Base-by-base conservation (phyloP, 2,113 vertebrate species). In the Anarhynchus alexandrinus region DNA sequence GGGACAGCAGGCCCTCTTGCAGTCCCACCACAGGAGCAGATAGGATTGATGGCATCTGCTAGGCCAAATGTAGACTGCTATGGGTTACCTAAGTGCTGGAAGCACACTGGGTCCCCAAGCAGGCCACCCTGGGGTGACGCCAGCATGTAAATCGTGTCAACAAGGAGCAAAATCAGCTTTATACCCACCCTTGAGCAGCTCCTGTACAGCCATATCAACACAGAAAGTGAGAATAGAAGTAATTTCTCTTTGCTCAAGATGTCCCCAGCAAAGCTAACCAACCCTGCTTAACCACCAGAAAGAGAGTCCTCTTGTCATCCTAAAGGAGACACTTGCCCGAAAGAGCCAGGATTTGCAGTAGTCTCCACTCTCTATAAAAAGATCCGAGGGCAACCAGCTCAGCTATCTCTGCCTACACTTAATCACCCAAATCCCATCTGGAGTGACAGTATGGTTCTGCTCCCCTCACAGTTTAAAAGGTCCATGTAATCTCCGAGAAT, bases 391-490 rank as follows among this genome's bases (percentile, higher is more conserved):
- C 45, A 89, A 78, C 38, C 2, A 2, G 61, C 59, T 92, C 71
- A 43, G 45, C 22, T 86, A 9, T 52, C 14, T 3, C 52, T 72
- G 38, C 47, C 84, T 76, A 21, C 58, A 32, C 43, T 72, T 54
- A 49, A 88, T 93, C 87, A 85, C 22, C 54, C 51, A 85, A 96
- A 88, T 85, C 85, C 82, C 85, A 82, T 80, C 92, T 90, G 93
- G 40, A 94, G 49, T 51, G 72, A 47, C 69, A 74, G 65, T 8
- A 43, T 43, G 30, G 25, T 38, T 86, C 88, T 88, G 76, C 69
- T 90, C 81, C 80, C 15, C 69, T 78, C 69, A 86, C 86, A 90
- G 90, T 94, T 91, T 54, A 94, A 95, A 95, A 96, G 91, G 88
- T 79, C 77, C n/a, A 5, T 91, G 79, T 91, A 91, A 96, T 81